phyloP scores from a whole-genome alignment of 2,888 invertebrate genomes.

The Halictus quadricinctus region DNA sequence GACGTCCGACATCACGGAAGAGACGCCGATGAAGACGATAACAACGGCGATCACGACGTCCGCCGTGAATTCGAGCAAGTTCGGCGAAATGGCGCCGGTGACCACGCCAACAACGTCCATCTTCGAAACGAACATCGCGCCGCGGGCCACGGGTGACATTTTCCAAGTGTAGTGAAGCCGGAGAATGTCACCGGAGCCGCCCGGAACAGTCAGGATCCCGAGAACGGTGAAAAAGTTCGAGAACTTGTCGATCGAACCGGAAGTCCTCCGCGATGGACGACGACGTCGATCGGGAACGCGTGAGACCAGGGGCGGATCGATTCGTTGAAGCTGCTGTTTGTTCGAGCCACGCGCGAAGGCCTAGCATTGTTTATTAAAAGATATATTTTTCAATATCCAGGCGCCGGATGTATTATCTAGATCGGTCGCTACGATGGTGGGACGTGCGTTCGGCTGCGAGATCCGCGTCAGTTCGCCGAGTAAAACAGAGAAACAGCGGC shows the following conservation, averaged over 20 bases:
- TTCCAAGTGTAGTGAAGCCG: slow-evolving; percentile 71
- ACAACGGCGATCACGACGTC: slow-evolving; percentile 64
- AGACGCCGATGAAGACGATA: slow-evolving; percentile 53
- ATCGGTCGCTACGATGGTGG: slow-evolving; percentile 5
- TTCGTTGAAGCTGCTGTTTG: slow-evolving; percentile 32
- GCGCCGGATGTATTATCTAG: slow-evolving; percentile 22
- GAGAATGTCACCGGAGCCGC: neutral
- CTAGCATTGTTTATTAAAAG: slow-evolving; percentile 50
- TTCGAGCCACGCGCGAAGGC: slow-evolving; percentile 44
- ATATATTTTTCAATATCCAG: slow-evolving; percentile 53
- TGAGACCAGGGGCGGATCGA: neutral
- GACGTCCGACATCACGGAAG: slow-evolving; percentile 72
- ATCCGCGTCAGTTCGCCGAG: neutral
- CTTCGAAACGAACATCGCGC: slow-evolving; percentile 73
- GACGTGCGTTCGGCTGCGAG: slow-evolving; percentile 25
- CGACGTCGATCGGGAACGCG: neutral
- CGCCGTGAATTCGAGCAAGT: slow-evolving; percentile 59
- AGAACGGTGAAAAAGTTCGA: neutral
- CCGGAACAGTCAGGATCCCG: neutral
- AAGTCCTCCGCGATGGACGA: slow-evolving; percentile 7
- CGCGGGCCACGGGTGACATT: slow-evolving; percentile 75
- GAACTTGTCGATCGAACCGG: neutral
- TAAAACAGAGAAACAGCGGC: neutral
- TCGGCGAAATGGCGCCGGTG: slow-evolving; percentile 53
- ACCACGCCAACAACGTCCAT: slow-evolving; percentile 71